phyloP scores from a whole-genome alignment of 2,888 invertebrate species.

The Cenopis cana region DNA sequence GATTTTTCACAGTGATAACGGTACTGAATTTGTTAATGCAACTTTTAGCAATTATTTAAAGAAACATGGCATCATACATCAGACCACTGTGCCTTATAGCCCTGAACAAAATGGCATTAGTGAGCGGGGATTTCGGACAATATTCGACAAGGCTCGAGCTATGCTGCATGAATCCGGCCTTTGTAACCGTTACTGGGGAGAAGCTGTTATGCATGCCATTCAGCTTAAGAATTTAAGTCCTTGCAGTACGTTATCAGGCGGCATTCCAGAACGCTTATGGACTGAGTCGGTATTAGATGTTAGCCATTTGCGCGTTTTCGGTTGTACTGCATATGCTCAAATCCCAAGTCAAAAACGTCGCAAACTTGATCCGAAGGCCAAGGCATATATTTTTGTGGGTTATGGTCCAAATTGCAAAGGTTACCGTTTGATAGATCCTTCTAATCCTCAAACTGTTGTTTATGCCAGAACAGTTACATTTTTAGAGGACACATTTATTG shows the following conservation, averaged over 20 bases:
- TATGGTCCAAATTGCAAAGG: constrained; percentile 11
- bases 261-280: constrained; percentile 9
- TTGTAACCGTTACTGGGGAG: constrained; percentile 16
- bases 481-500: constrained; percentile 8
- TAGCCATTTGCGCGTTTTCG: constrained; percentile 12
- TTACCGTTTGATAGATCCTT: constrained; percentile 8
- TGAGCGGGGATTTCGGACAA: background rate
- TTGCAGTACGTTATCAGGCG: background rate
- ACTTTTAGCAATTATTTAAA: background rate
- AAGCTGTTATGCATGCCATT: background rate
- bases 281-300: background rate
- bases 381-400: constrained; percentile 11
- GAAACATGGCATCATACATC: constrained; percentile 9
- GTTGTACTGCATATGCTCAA: background rate
- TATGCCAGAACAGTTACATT: background rate
- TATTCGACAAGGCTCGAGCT: background rate
- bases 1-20: background rate
- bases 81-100: background rate
- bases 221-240: constrained; percentile 8
- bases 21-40: background rate
- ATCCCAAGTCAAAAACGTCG: constrained; percentile 6
- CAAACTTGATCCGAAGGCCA: constrained; percentile 15
- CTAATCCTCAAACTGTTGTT: background rate
- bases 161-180: constrained; percentile 17
- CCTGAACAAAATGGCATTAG: background rate